phyloP scores from a whole-genome alignment of 2,888 invertebrate genomes.

The Villa cingulata region DNA sequence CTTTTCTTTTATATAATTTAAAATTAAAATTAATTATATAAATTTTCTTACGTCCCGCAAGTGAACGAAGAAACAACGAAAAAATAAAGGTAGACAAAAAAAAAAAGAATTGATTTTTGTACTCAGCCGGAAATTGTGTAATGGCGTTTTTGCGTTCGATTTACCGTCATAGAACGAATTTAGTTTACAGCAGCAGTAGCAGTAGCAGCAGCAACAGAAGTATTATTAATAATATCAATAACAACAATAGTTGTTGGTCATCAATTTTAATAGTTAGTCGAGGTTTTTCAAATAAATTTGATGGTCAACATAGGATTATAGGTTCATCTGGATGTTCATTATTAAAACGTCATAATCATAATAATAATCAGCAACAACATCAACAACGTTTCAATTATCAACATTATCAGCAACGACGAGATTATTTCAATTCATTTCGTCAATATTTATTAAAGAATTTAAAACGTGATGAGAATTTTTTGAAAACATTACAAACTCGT shows the following conservation, averaged over 20 bases:
- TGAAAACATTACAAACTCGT: slow-evolving; percentile 5
- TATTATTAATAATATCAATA: neutral
- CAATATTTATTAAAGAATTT: slow-evolving; percentile 10
- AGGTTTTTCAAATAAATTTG: neutral
- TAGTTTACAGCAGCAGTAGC: slow-evolving; percentile 15
- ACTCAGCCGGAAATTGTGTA: slow-evolving; percentile 19
- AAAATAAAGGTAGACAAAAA: no score
- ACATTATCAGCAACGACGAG: slow-evolving; percentile 13
- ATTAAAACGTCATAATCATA: neutral
- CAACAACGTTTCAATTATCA: slow-evolving; percentile 2
- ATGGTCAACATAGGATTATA: neutral
- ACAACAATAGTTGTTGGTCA: neutral
- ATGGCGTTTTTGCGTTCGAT: slow-evolving; percentile 37
- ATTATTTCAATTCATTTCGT: slow-evolving; percentile 4
- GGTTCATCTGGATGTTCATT: neutral
- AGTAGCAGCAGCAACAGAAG: neutral
- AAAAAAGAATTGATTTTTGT: neutral
- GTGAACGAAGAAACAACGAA: neutral
- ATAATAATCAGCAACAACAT: slow-evolving; percentile 10
- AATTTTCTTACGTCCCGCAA: neutral
- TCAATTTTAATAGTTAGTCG: neutral
- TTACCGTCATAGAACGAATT: slow-evolving; percentile 27
- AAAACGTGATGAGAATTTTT: slow-evolving; percentile 9
- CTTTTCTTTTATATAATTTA: neutral
- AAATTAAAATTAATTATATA: neutral